Base-by-base conservation (phyloP, 2,113 vertebrate species). In the Rhegmatorhina hoffmannsi region DNA sequence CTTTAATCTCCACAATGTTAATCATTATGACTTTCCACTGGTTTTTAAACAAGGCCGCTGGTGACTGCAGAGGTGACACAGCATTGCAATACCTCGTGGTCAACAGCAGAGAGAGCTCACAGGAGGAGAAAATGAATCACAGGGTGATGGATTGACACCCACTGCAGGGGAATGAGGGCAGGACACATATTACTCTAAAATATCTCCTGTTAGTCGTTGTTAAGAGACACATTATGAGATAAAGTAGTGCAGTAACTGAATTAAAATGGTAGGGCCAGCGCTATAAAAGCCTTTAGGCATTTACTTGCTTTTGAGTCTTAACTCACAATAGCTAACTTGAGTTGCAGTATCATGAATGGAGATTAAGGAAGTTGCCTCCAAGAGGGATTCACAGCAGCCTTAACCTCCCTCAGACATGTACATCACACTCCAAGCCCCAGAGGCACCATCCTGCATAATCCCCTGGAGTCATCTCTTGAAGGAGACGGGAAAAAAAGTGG, bases 81-180 rank as follows among this genome's bases (percentile, higher is more conserved):
- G 34, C 55, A 68, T 38, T 94, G 88, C 84, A 95, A 69, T 94
- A 67, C 81, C 84, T 56, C 12, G 29, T 43, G 60, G 19, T 33
- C 53, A 90, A 94, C 95, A 94, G 89, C 78, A 97, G 95, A 93
- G 96, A 94, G 94, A 96, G 95, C 94, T 94, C 94, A 75, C 0
- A 49, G 86, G 44, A 78, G 95, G 68, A 95, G 64, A 84, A 96
- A 94, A 46, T 28, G 53, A 55, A 52, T 55, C 43, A 29, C 29
- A 70, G 63, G 23, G 28, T 40, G 67, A 72, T 24, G 33, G 58
- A 36, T 68, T 46, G 58, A 31, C 43, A 40, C 23, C 21, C 50
- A 15, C 33, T 9, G 17, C 3, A 69, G 6, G 15, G 24, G 20
- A 44, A 24, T 25, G 56, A 38, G 25, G 46, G 64, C 50, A 74